A percentile compares a stretch with the other conserved stretches of the same genome.
Evolutionary conservation across 2,113 vertebrate species (phyloP).

Genomic region (Sus scrofa): T2T-Sscrofa CM000824.6:104114001-104114500

Average conservation of each 20-base stretch:
- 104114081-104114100: not conserved
- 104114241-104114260: too few species aligned
- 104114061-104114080: slow-evolving; percentile 1
- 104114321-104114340: too few species aligned
- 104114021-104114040: not conserved
- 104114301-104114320: too few species aligned
- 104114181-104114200: too few species aligned
- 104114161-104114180: too few species aligned
- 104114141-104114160: too few species aligned
- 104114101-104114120: slow-evolving; percentile 41
- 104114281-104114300: too few species aligned
- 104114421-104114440: slow-evolving; percentile 24
- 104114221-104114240: too few species aligned
- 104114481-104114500: slow-evolving; percentile 71
- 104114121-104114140: not conserved
- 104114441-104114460: not conserved
- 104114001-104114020: slow-evolving; percentile 14
- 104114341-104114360: too few species aligned
- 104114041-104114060: not conserved
- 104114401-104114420: slow-evolving; percentile 7
- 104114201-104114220: too few species aligned
- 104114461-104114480: slow-evolving; percentile 14
- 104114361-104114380: too few species aligned
- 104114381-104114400: slow-evolving; percentile 26
- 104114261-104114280: too few species aligned